Evolutionary conservation across 2,797 vertebrate species (phyloP).

Genomic region (Neopelma chrysocephalum): DNA sequence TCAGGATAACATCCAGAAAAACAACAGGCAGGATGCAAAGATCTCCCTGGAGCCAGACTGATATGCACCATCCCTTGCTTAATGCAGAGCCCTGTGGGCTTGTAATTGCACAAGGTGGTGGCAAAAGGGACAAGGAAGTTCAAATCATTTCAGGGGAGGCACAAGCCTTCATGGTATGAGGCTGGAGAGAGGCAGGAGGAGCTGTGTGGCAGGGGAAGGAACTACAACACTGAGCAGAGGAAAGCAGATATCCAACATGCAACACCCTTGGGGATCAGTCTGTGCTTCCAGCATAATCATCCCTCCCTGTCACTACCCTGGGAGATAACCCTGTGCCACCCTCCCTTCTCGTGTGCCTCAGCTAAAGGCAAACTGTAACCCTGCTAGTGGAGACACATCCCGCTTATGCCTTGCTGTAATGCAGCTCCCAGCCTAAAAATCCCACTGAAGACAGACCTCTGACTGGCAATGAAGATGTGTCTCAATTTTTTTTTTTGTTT

Average conservation of each 20-base stretch:
- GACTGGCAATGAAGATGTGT: not conserved
- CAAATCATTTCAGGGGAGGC: not conserved
- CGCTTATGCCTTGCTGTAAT: not conserved
- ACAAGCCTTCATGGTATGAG: not conserved
- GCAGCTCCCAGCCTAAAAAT: not conserved
- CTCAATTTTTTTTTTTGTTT: not conserved
- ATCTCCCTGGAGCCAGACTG: not conserved
- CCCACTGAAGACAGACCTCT: not conserved
- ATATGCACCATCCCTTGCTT: not conserved
- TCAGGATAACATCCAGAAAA: not conserved
- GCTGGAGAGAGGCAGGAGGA: not conserved
- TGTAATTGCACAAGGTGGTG: not conserved
- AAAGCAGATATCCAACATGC: not conserved
- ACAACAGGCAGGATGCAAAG: not conserved
- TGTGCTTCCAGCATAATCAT: not conserved
- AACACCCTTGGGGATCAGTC: not conserved
- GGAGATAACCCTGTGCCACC: not conserved
- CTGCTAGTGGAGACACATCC: not conserved
- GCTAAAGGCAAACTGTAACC: not conserved
- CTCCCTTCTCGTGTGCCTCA: not conserved
- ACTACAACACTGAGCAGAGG: rapidly evolving
- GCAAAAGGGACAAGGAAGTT: not conserved
- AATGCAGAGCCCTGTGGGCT: not conserved
- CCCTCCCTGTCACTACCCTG: not conserved
- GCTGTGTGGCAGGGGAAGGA: not conserved